phyloP scores from a whole-genome alignment of 2,797 vertebrate genomes.

The Apodemus agrarius region DNA sequence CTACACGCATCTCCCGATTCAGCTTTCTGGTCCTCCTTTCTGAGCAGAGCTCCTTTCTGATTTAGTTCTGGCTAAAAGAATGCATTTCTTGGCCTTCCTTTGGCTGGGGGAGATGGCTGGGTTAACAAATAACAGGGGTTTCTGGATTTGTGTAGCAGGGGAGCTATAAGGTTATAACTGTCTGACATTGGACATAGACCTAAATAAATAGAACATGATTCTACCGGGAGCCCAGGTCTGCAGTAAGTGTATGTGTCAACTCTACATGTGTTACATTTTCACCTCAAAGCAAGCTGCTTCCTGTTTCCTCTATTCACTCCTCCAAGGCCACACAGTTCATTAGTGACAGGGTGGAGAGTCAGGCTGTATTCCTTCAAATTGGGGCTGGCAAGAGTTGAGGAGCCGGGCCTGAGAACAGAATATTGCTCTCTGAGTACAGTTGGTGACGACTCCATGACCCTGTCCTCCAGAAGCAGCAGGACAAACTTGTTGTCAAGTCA shows the following conservation, averaged over 20 bases:
- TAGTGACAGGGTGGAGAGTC: not conserved
- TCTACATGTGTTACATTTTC: constrained; percentile 33
- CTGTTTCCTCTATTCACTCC: constrained; percentile 16
- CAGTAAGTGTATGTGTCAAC: not conserved
- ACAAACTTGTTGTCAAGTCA: not conserved
- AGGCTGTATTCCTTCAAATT: not conserved
- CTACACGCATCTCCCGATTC: not conserved
- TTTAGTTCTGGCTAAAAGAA: constrained; percentile 8
- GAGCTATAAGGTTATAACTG: constrained; percentile 42
- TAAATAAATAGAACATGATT: constrained; percentile 62
- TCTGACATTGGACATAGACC: constrained; percentile 49
- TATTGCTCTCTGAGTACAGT: not conserved
- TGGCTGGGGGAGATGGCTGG: not conserved
- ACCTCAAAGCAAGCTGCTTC: constrained; percentile 54
- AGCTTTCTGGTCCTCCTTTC: not conserved
- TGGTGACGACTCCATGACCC: not conserved
- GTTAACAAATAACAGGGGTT: constrained; percentile 45
- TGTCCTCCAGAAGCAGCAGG: not conserved
- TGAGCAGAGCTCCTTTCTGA: not conserved
- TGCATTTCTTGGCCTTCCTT: not conserved
- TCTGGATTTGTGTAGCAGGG: not conserved
- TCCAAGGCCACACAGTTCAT: constrained; percentile 3
- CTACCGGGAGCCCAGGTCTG: not conserved
- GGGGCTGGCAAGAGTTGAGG: not conserved
- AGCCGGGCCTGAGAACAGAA: not conserved